Percentiles rank a stretch among this genome's conserved stretches.
Conservation (phyloP, 2,113 vertebrate species). For the Oryzias javanicus region DNA sequence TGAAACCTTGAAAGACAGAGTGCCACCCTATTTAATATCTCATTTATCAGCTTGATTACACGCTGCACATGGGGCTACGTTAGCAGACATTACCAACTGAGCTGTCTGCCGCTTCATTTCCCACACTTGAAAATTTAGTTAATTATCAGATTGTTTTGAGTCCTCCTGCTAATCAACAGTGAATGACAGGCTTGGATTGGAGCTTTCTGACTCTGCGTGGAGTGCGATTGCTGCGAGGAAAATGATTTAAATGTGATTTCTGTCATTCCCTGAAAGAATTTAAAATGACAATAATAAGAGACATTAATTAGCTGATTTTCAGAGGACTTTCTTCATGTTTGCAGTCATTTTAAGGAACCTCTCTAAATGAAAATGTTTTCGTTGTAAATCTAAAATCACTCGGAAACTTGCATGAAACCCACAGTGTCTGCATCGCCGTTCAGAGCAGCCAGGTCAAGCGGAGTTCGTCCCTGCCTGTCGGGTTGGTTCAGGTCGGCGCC, state of each 20-base stretch:
- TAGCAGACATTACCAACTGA: not conserved
- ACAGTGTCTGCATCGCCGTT: constrained; percentile 93
- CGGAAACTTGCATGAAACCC: constrained; percentile 60
- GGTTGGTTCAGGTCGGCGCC: constrained; percentile 87
- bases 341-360: not conserved
- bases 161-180: constrained; percentile 33
- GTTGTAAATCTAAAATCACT: not conserved
- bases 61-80: not conserved
- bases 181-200: constrained; percentile 3
- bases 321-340: not conserved
- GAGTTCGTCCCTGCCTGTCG: constrained; percentile 92
- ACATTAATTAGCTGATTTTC: not conserved
- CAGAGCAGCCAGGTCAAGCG: constrained; percentile 92
- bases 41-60: constrained; percentile 14
- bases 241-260: constrained; percentile 13
- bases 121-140: constrained; percentile 5
- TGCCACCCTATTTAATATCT: not conserved
- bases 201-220: constrained; percentile 15
- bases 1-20: not conserved
- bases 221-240: constrained; percentile 23
- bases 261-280: constrained; percentile 12
- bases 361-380: not conserved
- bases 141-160: constrained; percentile 25
- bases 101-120: not conserved
- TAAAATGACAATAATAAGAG: constrained; percentile 7